These are phyloP conservation scores for Gasteruption jaculator DNA, from an alignment of 2,888 invertebrate species.

Conservation along the genomic window DNA sequence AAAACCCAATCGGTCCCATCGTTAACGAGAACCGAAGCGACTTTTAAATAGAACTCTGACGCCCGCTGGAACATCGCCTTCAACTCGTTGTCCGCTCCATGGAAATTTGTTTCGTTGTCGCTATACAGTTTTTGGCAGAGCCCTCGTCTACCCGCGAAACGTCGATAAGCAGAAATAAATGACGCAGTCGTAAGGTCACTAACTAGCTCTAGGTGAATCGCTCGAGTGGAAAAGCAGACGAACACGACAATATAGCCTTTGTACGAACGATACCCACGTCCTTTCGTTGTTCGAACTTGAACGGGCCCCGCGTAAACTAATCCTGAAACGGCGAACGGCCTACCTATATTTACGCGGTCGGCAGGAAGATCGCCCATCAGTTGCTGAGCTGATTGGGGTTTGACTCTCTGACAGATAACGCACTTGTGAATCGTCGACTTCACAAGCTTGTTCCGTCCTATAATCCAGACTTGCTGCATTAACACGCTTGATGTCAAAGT, in stretches of 20 bases:
- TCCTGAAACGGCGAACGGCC: too few species aligned
- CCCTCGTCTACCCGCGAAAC: conserved; percentile 10
- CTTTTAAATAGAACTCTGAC: conserved; percentile 4
- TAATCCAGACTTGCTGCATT: conserved; percentile 4
- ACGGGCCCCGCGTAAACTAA: too few species aligned
- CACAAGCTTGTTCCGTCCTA: conserved; percentile 7
- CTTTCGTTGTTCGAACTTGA: conserved; percentile 11
- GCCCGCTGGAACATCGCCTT: conserved; percentile 14
- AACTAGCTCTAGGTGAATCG: conserved; percentile 12
- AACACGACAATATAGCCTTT: conserved; percentile 15
- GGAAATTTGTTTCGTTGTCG: conserved; percentile 8
- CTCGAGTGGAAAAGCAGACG: conserved; percentile 10
- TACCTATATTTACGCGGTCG: too few species aligned
- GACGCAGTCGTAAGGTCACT: conserved; percentile 9
- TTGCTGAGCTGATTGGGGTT: background rate
- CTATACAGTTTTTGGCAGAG: conserved; percentile 11
- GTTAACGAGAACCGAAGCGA: conserved; percentile 6
- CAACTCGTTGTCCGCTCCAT: conserved; percentile 12
- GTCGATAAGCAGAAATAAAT: conserved; percentile 9
- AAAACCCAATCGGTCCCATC: conserved; percentile 12
- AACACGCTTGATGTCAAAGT: conserved; percentile 3
- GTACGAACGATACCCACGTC: conserved; percentile 12
- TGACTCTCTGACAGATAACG: conserved; percentile 2
- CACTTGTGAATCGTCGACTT: conserved; percentile 5
- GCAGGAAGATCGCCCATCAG: too few species aligned